Evolutionary conservation across 2,113 vertebrate genomes (phyloP).

Genomic region (Podiceps cristatus): DNA sequence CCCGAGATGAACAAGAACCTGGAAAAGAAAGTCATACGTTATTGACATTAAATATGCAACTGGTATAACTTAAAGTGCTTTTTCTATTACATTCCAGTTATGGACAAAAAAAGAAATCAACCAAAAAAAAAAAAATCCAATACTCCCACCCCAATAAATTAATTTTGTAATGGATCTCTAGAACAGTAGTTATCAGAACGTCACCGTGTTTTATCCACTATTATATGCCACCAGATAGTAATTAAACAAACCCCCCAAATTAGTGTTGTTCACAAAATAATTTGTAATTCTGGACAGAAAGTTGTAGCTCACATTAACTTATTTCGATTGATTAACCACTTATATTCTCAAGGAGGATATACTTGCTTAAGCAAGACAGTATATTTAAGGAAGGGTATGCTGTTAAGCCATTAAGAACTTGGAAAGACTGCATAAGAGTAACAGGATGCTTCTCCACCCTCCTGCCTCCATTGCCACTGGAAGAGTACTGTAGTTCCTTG

Average conservation of each 20-base stretch:
- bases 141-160: not conserved
- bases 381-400: not conserved
- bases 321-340: not conserved
- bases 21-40: slow-evolving; percentile 30
- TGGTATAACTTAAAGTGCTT: not conserved
- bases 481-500: not conserved
- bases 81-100: not conserved
- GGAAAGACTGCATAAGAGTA: not conserved
- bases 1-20: slow-evolving; percentile 96
- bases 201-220: not conserved
- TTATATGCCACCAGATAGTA: not conserved
- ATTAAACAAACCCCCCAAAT: not conserved
- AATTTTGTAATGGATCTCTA: not conserved
- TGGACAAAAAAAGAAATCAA: not conserved
- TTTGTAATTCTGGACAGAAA: not conserved
- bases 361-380: not conserved
- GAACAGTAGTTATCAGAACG: not conserved
- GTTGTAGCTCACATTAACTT: not conserved
- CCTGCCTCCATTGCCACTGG: not conserved
- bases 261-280: not conserved
- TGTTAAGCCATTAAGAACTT: not conserved
- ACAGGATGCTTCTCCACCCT: not conserved
- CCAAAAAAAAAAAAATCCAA: not conserved
- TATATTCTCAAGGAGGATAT: not conserved
- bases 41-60: not conserved